Base-by-base conservation (phyloP, 2,888 invertebrate species). In the Drosophila siamana region DNA sequence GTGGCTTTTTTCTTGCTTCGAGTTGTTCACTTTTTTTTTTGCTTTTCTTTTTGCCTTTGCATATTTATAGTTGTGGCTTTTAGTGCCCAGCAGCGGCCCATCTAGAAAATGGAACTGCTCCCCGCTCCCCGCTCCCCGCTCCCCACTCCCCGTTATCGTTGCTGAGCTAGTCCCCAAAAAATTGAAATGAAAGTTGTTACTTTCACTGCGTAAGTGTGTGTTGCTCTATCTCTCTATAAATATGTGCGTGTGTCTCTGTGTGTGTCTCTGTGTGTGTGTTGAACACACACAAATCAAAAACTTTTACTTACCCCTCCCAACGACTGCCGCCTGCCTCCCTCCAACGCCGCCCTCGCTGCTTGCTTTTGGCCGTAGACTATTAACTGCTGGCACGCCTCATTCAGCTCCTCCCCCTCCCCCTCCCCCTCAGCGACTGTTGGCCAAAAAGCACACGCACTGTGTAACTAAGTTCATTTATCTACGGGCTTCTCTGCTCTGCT, bases 241-340 rank as follows among this genome's bases (percentile, higher is more conserved):
- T 36, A 22, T 57, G 8, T 60, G 1, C 28, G 4, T 9, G 38
- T 38, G 8, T 56, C 1, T 36, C 2, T 11, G 40, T 28, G 41
- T 16, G 28, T 19, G 15, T 57, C 15, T 40, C 15, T 40, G 56
- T 57, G 36, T 61, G 63, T 61, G 59, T 65, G 64, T 55, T 67
- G 36, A 67, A 74, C 71, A 71, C 66, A 84, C 87, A 81, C 87
- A 84, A 84, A 86, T 81, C 80, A 80, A 80, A 86, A 80, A 80
- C 80, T 80, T 80, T 83, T 83, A 80, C 83, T 79, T 64, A 60
- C 60, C 70, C 75, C n/a, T n/a, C n/a, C n/a, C n/a, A n/a, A n/a
- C n/a, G n/a, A n/a, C n/a, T n/a, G n/a, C n/a, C n/a, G n/a, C n/a
- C 3, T 33, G 36, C 2, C 1, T n/a, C 1, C 9, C 9, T n/a